These are phyloP conservation scores for Arenaria interpres DNA, from an alignment of 2,113 vertebrate genomes.

Conservation along the genomic window DNA sequence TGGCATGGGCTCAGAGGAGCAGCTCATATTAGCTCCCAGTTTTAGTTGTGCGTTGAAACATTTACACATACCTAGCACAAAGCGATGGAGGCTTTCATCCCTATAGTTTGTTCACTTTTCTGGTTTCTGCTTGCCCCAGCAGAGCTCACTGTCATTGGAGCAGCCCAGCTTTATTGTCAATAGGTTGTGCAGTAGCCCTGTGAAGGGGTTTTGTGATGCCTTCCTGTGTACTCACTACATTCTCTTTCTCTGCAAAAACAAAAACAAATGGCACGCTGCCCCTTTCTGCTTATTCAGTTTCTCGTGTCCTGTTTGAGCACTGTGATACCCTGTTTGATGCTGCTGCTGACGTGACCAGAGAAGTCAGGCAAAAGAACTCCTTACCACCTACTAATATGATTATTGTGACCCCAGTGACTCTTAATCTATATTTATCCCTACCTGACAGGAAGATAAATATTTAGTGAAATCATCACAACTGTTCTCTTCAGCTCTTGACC, in stretches of 20 bases:
- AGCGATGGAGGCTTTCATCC: neutral
- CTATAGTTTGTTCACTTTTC: neutral
- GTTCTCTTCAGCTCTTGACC: neutral
- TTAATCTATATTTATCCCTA: neutral
- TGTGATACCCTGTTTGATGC: neutral
- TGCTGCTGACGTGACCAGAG: neutral
- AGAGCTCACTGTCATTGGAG: neutral
- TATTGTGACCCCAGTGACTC: neutral
- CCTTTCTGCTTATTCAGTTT: neutral
- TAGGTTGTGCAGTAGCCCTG: neutral
- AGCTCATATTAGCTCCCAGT: neutral
- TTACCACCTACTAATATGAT: neutral
- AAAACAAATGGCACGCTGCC: neutral
- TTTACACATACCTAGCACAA: neutral
- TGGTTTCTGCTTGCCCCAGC: neutral
- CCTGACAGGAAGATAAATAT: neutral
- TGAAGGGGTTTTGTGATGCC: neutral
- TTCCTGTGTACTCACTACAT: neutral
- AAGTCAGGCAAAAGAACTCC: neutral
- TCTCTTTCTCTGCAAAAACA: neutral
- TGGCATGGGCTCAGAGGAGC: neutral
- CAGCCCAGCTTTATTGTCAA: neutral
- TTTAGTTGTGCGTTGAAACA: neutral
- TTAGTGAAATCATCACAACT: neutral
- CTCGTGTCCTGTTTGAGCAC: neutral